phyloP scores from a whole-genome alignment of 92 coral and sea anemone genomes.

The Heteractis magnifica region DNA sequence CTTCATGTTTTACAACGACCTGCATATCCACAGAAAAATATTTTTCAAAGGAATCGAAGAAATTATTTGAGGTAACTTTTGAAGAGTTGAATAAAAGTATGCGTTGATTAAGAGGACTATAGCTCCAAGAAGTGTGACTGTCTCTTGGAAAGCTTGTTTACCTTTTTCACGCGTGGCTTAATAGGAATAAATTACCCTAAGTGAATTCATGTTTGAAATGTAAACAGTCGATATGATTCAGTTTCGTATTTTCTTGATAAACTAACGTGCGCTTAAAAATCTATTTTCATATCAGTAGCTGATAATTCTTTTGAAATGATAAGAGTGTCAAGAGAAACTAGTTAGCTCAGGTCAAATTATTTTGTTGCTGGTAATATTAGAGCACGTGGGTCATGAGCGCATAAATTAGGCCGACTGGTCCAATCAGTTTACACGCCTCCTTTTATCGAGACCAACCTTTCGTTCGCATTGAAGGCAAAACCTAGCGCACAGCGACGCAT shows the following conservation, averaged over 20 bases:
- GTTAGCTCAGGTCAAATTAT: background rate
- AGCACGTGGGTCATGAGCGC: constrained; percentile 20
- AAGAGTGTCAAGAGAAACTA: background rate
- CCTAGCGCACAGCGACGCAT: constrained; percentile 63
- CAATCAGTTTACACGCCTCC: constrained; percentile 66
- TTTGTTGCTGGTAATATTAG: constrained; percentile 12
- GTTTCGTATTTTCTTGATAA: background rate
- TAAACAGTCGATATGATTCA: background rate
- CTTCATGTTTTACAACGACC: background rate
- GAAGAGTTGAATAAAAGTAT: background rate
- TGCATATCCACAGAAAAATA: background rate
- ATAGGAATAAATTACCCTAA: constrained; percentile 19
- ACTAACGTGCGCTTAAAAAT: background rate
- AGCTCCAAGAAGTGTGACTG: background rate
- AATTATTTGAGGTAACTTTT: background rate
- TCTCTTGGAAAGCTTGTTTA: constrained; percentile 16
- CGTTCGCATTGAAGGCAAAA: constrained; percentile 69
- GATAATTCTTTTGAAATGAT: background rate
- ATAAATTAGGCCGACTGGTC: constrained; percentile 36
- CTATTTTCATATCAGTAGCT: background rate
- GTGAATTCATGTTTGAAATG: constrained; percentile 9
- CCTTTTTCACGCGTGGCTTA: constrained; percentile 26
- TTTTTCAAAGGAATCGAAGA: background rate
- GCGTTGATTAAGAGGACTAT: background rate
- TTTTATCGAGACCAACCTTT: constrained; percentile 66